Evolutionary conservation across 2,797 vertebrate genomes (phyloP), one percentile per base, ranked within the genome.

Genomic region (Acomys russatus): DNA sequence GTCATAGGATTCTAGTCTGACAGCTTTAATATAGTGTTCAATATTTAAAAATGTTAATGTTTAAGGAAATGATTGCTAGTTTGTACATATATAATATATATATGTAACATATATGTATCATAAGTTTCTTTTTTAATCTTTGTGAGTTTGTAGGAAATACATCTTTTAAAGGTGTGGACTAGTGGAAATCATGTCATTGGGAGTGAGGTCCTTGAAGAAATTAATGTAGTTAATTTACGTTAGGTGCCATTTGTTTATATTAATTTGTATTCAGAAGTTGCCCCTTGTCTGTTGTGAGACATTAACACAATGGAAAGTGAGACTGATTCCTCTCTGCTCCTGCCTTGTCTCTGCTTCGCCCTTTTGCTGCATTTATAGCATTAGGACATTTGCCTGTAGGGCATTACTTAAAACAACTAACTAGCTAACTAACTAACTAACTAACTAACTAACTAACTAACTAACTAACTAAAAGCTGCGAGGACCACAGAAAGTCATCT

Each of bases 241-340:
- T 59, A 59, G 5, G 56, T 59, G 56, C 20, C 17, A 11, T 10
- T 59, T 14, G 56, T 18, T 59, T 59, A 59, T 59, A 17, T 59
- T 59, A 59, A 17, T 59, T 59, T 59, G 18, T 59, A 17, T 18
- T 59, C 0, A 59, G 0, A 4, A 59, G 56, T 6, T 14, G 22
- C 17, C 18, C 15, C 6, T 80, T 9, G 68, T 25, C 66, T 20
- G 5, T 83, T 66, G 7, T 33, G 14, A 56, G 12, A 44, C 18
- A 25, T 28, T 6, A 18, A n/a, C 38, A 66, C 38, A 44, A 25
- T 20, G 14, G 38, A 25, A 59, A 25, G 6, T n/a, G 30, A 25
- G 28, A n/a, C 1, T 0, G 1, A 4, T 25, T 1, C 18, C 7
- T 54, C 8, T 66, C 10, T 17, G 14, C 22, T n/a, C 6, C 14